Evolutionary conservation across 1,140 invertebrate genomes (phyloP), one percentile per base, ranked within the genome.

Genomic region (Episyrphus balteatus): DNA sequence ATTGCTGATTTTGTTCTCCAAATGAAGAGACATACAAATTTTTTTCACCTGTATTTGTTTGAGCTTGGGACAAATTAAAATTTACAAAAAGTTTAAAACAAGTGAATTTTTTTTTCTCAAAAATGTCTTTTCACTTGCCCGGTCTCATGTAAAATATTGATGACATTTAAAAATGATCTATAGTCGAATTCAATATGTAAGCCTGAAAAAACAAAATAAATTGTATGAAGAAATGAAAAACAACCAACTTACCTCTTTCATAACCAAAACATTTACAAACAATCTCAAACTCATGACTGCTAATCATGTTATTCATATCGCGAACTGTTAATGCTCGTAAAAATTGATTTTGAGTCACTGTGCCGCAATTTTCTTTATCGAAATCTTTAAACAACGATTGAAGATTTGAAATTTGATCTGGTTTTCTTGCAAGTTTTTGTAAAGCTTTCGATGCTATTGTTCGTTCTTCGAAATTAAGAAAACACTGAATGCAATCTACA

Each of bases 381-480:
- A 74, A 81, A 65, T 82, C 79, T 75, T 83, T 64, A 32, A 68
- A 70, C 32, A 57, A 50, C 41, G 58, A 57, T 17, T 56, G 57
- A 7, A 66, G 73, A 51, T 83, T 75, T 34, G 80, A 78, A 13
- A 80, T 64, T 40, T 80, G 72, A 50, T 83, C 80, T 0, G 76
- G 76, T 21, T 73, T 72, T 37, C 73, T 73, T 8, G 77, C 71
- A 5, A 84, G 62, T 54, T 82, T 82, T 54, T 77, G 70, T 44
- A 85, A 66, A 2, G 78, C 79, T 26, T 69, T 62, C 2, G 75
- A 74, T 12, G 80, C 69, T 11, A 70, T 64, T 30, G 67, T 67
- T 14, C 82, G 65, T 63, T 85, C 80, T 37, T 83, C 79, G 54
- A 78, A 83, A 69, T 81, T 81, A 8, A 85, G 72, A 70, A 81